phyloP scores from a whole-genome alignment of 2,797 vertebrate species.

The Crenuchus spilurus region DNA sequence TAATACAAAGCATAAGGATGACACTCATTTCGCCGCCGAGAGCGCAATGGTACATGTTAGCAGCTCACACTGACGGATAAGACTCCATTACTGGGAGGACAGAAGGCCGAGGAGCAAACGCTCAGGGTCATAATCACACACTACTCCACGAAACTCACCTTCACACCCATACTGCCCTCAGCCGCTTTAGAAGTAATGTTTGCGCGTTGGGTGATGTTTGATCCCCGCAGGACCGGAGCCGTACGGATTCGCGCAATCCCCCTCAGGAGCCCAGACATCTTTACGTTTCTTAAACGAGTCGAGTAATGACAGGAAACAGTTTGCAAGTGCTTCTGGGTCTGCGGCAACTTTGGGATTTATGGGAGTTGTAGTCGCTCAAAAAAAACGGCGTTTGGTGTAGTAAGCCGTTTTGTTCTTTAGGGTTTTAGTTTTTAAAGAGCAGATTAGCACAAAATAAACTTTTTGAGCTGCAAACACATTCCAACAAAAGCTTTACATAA shows the following conservation, averaged over 20 bases:
- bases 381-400: too few relatives aligned
- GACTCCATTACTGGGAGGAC: neutral
- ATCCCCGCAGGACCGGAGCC: slow-evolving; percentile 47
- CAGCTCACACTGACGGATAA: too few relatives aligned
- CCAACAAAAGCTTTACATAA: too few relatives aligned
- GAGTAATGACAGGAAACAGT: neutral
- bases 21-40: too few relatives aligned
- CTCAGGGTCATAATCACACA: neutral
- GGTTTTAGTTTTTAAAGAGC: too few relatives aligned
- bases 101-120: neutral
- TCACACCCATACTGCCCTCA: slow-evolving; percentile 39
- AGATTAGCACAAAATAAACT: too few relatives aligned
- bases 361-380: slow-evolving; percentile 22
- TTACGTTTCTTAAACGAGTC: neutral
- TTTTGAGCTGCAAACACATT: too few relatives aligned
- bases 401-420: too few relatives aligned
- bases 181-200: slow-evolving; percentile 54
- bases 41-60: too few relatives aligned
- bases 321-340: slow-evolving; percentile 12
- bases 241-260: slow-evolving; percentile 48
- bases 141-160: slow-evolving; percentile 50
- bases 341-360: neutral
- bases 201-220: slow-evolving; percentile 54
- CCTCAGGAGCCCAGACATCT: slow-evolving; percentile 60
- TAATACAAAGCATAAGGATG: too few relatives aligned